Base-by-base conservation (phyloP, 2,113 vertebrate species). In the Salvelinus sp. region DNA sequence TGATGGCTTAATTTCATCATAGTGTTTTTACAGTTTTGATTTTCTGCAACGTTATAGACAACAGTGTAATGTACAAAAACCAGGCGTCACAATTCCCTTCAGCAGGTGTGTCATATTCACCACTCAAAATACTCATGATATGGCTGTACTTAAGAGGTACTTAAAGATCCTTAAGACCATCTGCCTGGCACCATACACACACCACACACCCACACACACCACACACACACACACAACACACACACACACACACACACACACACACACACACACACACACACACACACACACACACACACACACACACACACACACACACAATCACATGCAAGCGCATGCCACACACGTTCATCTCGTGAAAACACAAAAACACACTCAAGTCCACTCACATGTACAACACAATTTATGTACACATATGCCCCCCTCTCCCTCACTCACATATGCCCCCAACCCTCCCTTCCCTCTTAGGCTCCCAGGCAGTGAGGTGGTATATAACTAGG, bases 121-220 rank as follows among this genome's bases (percentile, higher is more conserved):
- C 4, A 33, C 28, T 85, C 78, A 76, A 9, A 44, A 9, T 44
- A 44, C 38, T 44, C 9, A 2, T 77, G 57, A 83, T 82, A 88
- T 74, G 75, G 80, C 65, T 68, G 77, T 83, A 84, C 74, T 86
- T 76, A 84, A 85, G 82, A 83, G 65, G 74, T 79, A 74, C 78
- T 82, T 83, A 83, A 44, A 44, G 9, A 9, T 44, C 38, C 38
- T 44, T 44, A 44, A 44, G 9, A 44, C 38, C 82, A 79, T 78
- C 81, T 85, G 85, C 65, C 82, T 81, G 76, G 77, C 79, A 69
- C 27, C n/a, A n/a, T n/a, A 54, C 13, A 54, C 50, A 54, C 50
- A 2, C 58, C 9, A n/a, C n/a, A n/a, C 72, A 64, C 62, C n/a
- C 27, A 54, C 13, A 54, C 50, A 54, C 50, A 2, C 58, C 9